These are phyloP conservation scores for Amphipoea oculea DNA, from an alignment of 2,888 invertebrate species.

Conservation along the genomic window DNA sequence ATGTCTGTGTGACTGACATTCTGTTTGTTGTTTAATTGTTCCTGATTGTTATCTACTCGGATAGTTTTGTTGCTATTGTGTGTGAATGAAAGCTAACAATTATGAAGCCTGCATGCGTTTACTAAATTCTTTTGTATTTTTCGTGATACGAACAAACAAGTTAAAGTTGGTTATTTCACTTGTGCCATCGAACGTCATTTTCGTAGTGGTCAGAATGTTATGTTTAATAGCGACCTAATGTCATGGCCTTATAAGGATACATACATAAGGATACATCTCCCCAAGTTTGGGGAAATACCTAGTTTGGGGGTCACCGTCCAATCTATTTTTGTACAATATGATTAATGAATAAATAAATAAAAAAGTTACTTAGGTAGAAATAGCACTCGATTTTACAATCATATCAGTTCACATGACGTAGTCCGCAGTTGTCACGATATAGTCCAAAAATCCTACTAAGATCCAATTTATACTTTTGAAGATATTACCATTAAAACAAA, in stretches of 20 bases:
- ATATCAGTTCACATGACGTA: not conserved
- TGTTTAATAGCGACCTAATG: not conserved
- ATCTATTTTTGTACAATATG: not conserved
- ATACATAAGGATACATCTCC: not conserved
- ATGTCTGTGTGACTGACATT: slow-evolving; percentile 44
- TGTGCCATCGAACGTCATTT: not conserved
- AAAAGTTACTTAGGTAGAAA: not conserved
- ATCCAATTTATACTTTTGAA: not conserved
- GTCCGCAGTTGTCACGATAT: not conserved
- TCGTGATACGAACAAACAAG: not conserved
- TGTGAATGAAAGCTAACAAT: slow-evolving; percentile 43
- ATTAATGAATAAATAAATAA: not conserved
- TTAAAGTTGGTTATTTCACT: not conserved
- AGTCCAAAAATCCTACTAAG: not conserved
- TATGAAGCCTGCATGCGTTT: slow-evolving; percentile 12
- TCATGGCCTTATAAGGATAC: no score
- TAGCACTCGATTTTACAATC: not conserved
- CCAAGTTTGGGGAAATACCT: not conserved
- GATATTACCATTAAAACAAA: not conserved
- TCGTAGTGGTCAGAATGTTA: not conserved
- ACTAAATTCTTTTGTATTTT: slow-evolving; percentile 28
- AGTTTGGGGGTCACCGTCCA: not conserved
- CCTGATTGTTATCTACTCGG: slow-evolving; percentile 42
- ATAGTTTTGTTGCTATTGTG: slow-evolving; percentile 52
- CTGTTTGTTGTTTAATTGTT: slow-evolving; percentile 61